Conservation (phyloP, 2,888 invertebrate species). For the Seira sanloemensis region DNA sequence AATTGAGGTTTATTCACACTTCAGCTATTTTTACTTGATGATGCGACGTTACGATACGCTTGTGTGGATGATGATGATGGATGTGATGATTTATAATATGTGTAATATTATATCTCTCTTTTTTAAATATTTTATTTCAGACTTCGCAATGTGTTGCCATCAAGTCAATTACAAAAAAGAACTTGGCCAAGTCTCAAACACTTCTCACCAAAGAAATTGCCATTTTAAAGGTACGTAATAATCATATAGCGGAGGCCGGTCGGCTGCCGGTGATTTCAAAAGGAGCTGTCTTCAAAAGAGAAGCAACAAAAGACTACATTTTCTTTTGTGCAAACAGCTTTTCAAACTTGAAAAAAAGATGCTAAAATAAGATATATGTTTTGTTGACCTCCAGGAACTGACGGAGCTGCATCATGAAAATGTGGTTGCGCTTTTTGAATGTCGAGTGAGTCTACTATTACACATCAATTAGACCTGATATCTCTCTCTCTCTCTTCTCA, state of each 20-base stretch:
- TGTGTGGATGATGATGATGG: not conserved
- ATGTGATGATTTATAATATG: not conserved
- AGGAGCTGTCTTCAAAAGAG: too few species aligned
- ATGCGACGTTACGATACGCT: not conserved
- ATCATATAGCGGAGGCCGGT: too few species aligned
- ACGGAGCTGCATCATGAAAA: constrained; percentile 98
- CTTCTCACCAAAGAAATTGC: constrained; percentile 98
- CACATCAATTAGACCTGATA: too few species aligned
- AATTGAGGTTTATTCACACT: constrained; percentile 53
- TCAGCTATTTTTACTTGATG: constrained; percentile 2
- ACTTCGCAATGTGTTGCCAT: constrained; percentile 85
- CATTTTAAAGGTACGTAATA: constrained; percentile 88
- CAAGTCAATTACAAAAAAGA: constrained; percentile 98
- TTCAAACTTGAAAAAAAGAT: constrained; percentile 16
- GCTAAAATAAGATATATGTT: too few species aligned
- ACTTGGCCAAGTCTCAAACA: constrained; percentile 96
- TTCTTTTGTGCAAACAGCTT: too few species aligned
- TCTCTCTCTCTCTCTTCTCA: too few species aligned
- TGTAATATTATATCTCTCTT: constrained; percentile 75
- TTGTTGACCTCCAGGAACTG: constrained; percentile 83
- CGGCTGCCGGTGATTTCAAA: too few species aligned
- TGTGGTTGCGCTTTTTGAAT: constrained; percentile 97
- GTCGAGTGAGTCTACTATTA: constrained; percentile 87
- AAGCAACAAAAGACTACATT: too few species aligned
- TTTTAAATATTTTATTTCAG: constrained; percentile 82